Evolutionary conservation across 2,888 invertebrate species (phyloP).

Genomic region (Rhodophaea formosa): DNA sequence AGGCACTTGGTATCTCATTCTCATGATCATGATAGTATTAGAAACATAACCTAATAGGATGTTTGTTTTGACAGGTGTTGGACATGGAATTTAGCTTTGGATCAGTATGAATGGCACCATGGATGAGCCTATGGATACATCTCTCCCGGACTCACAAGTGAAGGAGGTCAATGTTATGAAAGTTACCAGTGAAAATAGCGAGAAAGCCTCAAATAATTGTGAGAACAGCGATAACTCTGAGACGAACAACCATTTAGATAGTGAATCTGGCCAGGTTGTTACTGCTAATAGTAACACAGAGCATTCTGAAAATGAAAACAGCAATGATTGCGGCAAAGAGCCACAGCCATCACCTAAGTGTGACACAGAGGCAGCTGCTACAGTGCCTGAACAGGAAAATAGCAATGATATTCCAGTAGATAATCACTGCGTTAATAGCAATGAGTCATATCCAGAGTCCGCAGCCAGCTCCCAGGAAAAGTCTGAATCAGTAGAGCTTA

Average conservation of each 20-base stretch:
- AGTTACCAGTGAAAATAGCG: constrained; percentile 31
- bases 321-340: constrained; percentile 27
- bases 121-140: constrained; percentile 56
- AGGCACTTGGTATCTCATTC: constrained; percentile 47
- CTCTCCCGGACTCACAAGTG: constrained; percentile 32
- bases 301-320: constrained; percentile 30
- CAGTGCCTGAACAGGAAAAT: constrained; percentile 31
- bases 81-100: constrained; percentile 57
- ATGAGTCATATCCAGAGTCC: constrained; percentile 42
- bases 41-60: constrained; percentile 52
- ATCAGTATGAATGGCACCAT: constrained; percentile 65
- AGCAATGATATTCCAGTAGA: constrained; percentile 32
- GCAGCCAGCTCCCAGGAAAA: constrained; percentile 35
- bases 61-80: constrained; percentile 57
- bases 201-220: constrained; percentile 34
- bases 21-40: constrained; percentile 40
- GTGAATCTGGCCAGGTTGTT: constrained; percentile 26
- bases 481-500: constrained; percentile 34
- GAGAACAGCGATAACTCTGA: constrained; percentile 40
- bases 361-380: constrained; percentile 22
- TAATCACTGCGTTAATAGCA: constrained; percentile 42
- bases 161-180: constrained; percentile 32
- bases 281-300: constrained; percentile 25
- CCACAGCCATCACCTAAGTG: constrained; percentile 4
- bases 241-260: constrained; percentile 36